Conservation (phyloP, 2,113 vertebrate species). For the Tursiops truncatus region DNA sequence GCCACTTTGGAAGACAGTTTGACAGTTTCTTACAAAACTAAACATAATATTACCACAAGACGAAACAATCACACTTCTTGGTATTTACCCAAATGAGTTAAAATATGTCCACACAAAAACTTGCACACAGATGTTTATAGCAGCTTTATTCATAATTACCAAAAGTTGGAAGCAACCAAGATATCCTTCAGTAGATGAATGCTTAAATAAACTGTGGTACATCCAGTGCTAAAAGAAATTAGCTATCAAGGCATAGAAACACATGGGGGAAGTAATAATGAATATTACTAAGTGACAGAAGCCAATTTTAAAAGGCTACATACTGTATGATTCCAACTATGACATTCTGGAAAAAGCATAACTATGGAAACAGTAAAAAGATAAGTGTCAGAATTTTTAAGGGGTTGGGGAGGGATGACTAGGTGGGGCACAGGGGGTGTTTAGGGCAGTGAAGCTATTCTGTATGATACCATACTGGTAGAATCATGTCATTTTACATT, state of each 20-base stretch:
- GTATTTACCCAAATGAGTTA: not conserved
- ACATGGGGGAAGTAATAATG: not conserved
- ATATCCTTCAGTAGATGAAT: not conserved
- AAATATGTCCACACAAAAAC: not conserved
- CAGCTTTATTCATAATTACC: not conserved
- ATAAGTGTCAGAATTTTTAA: not conserved
- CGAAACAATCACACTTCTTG: not conserved
- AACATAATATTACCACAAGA: not conserved
- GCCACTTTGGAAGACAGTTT: not conserved
- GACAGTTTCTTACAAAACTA: not conserved
- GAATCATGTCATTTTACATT: not conserved
- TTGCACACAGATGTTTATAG: not conserved
- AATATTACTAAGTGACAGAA: not conserved
- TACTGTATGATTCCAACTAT: not conserved
- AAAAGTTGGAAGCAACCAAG: not conserved
- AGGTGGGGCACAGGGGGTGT: not conserved
- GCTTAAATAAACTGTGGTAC: not conserved
- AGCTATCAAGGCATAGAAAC: not conserved
- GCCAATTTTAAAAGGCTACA: not conserved
- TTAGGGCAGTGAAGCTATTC: not conserved
- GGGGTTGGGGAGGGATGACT: not conserved
- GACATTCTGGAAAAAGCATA: not conserved
- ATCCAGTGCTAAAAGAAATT: not conserved
- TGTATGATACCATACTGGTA: not conserved
- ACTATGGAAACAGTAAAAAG: not conserved